Base-by-base conservation (phyloP, 1,140 invertebrate genomes). In the Dryas iulia region DNA sequence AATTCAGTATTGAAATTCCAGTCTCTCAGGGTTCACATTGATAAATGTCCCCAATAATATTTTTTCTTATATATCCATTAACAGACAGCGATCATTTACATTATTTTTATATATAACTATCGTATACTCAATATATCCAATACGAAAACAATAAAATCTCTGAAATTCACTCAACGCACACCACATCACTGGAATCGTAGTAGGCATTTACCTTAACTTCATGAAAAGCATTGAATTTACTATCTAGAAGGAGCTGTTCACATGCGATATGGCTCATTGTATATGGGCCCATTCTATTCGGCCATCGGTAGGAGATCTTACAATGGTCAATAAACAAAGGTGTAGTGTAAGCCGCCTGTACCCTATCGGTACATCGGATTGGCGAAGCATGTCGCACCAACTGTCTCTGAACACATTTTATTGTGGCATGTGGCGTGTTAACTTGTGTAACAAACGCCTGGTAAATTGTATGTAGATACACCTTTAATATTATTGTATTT, bases 261-360 rank as follows among this genome's bases (percentile, higher is more conserved):
- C 62, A 66, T 66, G 62, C 72, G 64, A 71, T 64, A 66, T 69
- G 59, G 47, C 35, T 39, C 77, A 79, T 78, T 77, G 78, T 84
- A 79, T 86, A 82, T 73, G 72, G 74, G 73, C 78, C 80, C 78
- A 82, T 86, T 80, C 82, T 56, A 64, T 54, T 69, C 64, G 67
- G 57, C 57, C 73, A 74, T 77, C 75, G 67, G 75, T 64, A 70
- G 53, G 53, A 56, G 69, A 72, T 74, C 66, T 74, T 72, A 87
- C 84, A 89, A 89, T 89, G 77, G 83, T 75, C 79, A 82, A 90
- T 88, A 89, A 88, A 88, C 83, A 89, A 84, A 79, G 78, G 70
- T 79, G 82, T 80, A 74, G 76, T 76, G 84, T 78, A 87, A 86
- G 82, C 86, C 73, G 70, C 73, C 72, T 70, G 68, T 71, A 66